Evolutionary conservation across 2,113 vertebrate species (phyloP), one percentile per base, ranked within the genome.

Genomic region (Cyphomyrus discorhynchus): DNA sequence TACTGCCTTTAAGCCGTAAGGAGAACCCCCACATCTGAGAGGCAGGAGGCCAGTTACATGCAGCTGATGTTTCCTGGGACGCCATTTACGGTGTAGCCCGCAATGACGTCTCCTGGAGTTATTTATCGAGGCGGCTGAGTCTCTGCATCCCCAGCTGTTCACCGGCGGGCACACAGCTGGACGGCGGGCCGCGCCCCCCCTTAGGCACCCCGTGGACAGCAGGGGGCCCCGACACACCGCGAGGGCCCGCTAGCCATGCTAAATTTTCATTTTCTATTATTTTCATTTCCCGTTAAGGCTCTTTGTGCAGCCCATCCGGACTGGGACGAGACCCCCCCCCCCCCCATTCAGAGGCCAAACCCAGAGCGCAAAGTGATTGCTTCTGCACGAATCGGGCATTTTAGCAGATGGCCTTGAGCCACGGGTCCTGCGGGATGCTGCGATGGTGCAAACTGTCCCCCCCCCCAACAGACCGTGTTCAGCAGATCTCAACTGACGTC

Each of bases 201-300:
- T 56, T 88, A 70, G 92, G 91, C 31, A 45, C 91, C 89, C 52
- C 90, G 90, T 88, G 15, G 89, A 92, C 89, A 90, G 91, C 89
- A 90, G 35, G 49, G 89, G 93, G 90, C 91, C 91, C 45, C 90
- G 88, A 87, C 90, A 88, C 92, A 91, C 89, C 90, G 93, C 90
- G 90, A 92, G 92, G 93, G 92, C 93, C 90, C 47, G 70, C 85
- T 89, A 89, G 39, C 92, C 93, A 92, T 91, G 80, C 80, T 91
- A 94, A 91, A 86, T 93, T 92, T 93, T 93, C 91, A 92, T 92
- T 92, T 92, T 94, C 93, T 93, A 93, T 91, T 92, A 93, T 93
- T 93, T 93, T 93, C 91, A 92, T 92, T 92, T 93, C 94, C 93
- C 93, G 92, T 91, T 92, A 93, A 93, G 91, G 82, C 93, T 93